A percentile compares a stretch with the other conserved stretches of the same genome.
Conservation (phyloP, 2,113 vertebrate genomes). For the Phrynocephalus versicolor region DNA sequence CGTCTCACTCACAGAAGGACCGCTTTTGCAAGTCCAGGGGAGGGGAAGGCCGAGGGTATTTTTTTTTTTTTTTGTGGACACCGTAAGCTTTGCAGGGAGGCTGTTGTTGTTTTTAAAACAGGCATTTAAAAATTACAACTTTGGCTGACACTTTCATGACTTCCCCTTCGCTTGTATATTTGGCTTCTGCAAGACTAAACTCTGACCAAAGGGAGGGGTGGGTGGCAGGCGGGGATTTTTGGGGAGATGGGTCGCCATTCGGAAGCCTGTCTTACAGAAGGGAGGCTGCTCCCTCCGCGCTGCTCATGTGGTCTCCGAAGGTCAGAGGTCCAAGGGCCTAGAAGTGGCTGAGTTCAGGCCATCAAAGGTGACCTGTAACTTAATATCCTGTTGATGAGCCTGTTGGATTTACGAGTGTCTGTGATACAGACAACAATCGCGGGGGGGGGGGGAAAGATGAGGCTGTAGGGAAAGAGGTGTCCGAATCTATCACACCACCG, state of each 20-base stretch:
- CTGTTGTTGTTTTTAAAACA: not conserved
- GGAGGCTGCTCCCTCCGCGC: slow-evolving; percentile 61
- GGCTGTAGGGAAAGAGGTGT: not conserved
- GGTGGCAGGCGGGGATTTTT: not conserved
- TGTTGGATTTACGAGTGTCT: slow-evolving; percentile 82
- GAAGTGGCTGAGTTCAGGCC: slow-evolving; percentile 81
- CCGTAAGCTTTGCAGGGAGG: not conserved
- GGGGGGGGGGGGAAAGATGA: slow-evolving; percentile 50
- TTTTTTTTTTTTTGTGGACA: slow-evolving; percentile 36
- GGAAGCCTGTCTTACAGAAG: slow-evolving; percentile 78
- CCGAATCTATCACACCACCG: not conserved
- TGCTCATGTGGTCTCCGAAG: slow-evolving; percentile 87
- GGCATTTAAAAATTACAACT: slow-evolving; percentile 68
- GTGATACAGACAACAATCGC: slow-evolving; percentile 55
- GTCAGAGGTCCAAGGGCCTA: slow-evolving; percentile 89
- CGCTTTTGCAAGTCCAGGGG: slow-evolving; percentile 50
- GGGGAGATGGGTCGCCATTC: slow-evolving; percentile 38
- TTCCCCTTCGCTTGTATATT: slow-evolving; percentile 64
- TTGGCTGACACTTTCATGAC: slow-evolving; percentile 72
- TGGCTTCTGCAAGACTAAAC: slow-evolving; percentile 48
- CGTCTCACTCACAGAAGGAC: slow-evolving; percentile 35
- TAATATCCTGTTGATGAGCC: slow-evolving; percentile 89
- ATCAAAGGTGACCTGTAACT: slow-evolving; percentile 84
- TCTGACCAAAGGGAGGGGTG: slow-evolving; percentile 62
- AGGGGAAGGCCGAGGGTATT: not conserved